These are phyloP conservation scores for Dasypolia templi DNA, from an alignment of 2,888 invertebrate species.

Conservation along the genomic window DNA sequence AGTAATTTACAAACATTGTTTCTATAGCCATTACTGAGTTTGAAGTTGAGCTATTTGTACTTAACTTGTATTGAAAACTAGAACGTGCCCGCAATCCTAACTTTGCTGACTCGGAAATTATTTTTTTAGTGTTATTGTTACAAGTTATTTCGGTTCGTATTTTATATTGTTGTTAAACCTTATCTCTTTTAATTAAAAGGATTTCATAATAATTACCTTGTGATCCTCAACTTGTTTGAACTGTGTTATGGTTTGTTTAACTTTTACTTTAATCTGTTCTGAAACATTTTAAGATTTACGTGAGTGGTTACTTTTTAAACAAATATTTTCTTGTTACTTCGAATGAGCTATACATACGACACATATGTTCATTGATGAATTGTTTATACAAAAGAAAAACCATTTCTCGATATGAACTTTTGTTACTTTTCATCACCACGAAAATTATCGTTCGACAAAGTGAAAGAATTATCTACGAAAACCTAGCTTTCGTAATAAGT, in stretches of 20 bases:
- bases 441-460: background rate
- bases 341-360: background rate
- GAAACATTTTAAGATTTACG: background rate
- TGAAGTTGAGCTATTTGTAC: conserved; percentile 25
- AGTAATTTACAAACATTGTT: conserved; percentile 10
- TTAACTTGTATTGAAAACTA: conserved; percentile 41
- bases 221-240: too few relatives aligned
- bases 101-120: conserved; percentile 34
- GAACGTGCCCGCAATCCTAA: conserved; percentile 41
- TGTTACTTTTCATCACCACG: background rate
- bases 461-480: background rate
- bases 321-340: background rate
- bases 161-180: background rate
- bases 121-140: conserved; percentile 38
- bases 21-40: conserved; percentile 12
- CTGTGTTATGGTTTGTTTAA: too few relatives aligned
- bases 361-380: background rate
- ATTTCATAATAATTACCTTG: background rate
- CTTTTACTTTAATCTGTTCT: background rate
- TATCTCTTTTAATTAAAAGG: background rate
- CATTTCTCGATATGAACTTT: background rate
- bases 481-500: background rate
- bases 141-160: conserved; percentile 14
- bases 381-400: background rate
- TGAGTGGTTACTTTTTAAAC: background rate